Percentiles rank a stretch among this genome's conserved stretches.
phyloP scores from a whole-genome alignment of 2,797 vertebrate species.

The Staurois parvus region DNA sequence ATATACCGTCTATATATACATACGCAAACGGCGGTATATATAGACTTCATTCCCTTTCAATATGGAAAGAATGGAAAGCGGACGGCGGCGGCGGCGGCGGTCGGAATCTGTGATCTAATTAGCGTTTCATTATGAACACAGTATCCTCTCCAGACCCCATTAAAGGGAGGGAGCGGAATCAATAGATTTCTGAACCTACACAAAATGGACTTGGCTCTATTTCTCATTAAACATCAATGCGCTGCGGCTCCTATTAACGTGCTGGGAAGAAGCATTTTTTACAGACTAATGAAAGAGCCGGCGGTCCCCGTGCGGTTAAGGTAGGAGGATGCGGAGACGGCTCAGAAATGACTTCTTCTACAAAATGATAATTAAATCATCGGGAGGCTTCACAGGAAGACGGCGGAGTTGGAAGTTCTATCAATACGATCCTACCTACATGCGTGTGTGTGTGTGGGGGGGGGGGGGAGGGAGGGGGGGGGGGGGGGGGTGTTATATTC shows the following conservation, averaged over 20 bases:
- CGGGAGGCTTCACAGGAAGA: background rate
- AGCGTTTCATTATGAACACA: conserved; percentile 22
- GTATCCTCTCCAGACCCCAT: conserved; percentile 33
- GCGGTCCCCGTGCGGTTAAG: background rate
- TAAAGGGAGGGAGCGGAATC: conserved; percentile 44
- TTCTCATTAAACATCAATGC: conserved; percentile 49
- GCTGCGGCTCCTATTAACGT: background rate
- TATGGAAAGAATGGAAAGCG: background rate
- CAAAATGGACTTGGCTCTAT: conserved; percentile 24
- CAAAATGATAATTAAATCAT: conserved; percentile 12
- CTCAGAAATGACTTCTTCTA: background rate
- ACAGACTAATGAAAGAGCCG: conserved; percentile 32
- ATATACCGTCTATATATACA: no score
- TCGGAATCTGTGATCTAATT: conserved; percentile 4
- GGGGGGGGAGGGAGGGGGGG: no score
- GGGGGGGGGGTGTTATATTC: background rate
- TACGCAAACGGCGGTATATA: no score
- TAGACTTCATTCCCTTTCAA: no score
- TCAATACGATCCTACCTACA: no score
- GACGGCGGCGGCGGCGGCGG: background rate
- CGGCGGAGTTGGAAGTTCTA: background rate
- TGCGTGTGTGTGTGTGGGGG: no score
- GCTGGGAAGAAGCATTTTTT: conserved; percentile 3
- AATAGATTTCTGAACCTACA: conserved; percentile 25
- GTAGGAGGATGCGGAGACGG: background rate